Conservation (phyloP, 1,140 invertebrate genomes). For the Apis cerana region DNA sequence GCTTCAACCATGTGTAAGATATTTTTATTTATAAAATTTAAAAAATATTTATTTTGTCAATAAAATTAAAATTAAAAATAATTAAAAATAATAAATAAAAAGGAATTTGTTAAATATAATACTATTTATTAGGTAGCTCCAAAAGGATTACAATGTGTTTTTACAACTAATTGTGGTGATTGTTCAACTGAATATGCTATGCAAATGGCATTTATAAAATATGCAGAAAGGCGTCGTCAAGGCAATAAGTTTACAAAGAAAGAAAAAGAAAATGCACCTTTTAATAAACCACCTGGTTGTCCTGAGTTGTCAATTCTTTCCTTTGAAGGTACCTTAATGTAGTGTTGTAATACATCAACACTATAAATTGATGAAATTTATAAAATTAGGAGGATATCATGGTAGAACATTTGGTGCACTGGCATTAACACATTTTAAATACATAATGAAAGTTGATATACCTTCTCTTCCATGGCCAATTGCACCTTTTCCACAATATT, state of each 20-base stretch:
- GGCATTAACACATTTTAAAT: conserved; percentile 32
- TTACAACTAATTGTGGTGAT: conserved; percentile 30
- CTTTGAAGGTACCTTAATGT: conserved; percentile 27
- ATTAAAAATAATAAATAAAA: background rate
- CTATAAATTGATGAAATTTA: conserved; percentile 14
- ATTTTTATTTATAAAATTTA: background rate
- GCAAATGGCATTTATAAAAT: conserved; percentile 44
- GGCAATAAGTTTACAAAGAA: conserved; percentile 9
- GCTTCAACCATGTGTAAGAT: conserved; percentile 48
- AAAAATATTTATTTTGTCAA: background rate
- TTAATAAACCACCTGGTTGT: conserved; percentile 43
- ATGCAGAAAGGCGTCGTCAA: conserved; percentile 28
- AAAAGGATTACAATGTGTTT: conserved; percentile 40
- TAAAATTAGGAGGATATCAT: conserved; percentile 40
- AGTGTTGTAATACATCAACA: background rate
- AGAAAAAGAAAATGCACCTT: conserved; percentile 26
- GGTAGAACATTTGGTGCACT: conserved; percentile 43
- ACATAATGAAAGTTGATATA: conserved; percentile 33
- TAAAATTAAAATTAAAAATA: background rate
- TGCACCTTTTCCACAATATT: conserved; percentile 34
- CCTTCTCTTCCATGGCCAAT: conserved; percentile 45
- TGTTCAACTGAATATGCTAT: conserved; percentile 37
- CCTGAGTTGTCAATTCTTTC: conserved; percentile 39
- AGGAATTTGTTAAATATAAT: background rate
- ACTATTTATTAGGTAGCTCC: conserved; percentile 34